phyloP scores from a whole-genome alignment of 2,113 vertebrate species.

The Bubo blakistoni region DNA sequence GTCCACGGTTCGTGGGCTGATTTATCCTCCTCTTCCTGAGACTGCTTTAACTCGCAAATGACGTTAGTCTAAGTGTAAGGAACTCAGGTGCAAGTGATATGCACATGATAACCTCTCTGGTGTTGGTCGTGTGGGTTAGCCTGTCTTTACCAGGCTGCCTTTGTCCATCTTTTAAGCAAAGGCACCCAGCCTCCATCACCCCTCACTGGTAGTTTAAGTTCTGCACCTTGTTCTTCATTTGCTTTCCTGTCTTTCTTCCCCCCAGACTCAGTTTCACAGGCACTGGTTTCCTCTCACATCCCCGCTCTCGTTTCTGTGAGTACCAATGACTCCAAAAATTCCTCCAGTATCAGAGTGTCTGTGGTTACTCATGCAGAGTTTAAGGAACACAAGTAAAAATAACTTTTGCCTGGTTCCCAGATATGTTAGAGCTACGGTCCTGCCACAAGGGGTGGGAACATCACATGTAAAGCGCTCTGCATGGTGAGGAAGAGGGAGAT shows the following conservation, averaged over 20 bases:
- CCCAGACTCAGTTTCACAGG: background rate
- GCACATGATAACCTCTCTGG: accelerated
- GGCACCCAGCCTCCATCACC: background rate
- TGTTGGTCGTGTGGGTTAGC: background rate
- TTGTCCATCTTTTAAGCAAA: background rate
- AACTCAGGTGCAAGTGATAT: background rate
- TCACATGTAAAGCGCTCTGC: background rate
- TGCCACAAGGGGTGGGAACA: background rate
- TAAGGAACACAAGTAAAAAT: background rate
- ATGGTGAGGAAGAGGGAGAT: background rate
- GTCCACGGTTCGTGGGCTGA: background rate
- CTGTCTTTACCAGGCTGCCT: background rate
- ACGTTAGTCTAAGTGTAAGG: background rate
- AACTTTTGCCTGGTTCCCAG: background rate
- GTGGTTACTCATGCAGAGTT: background rate
- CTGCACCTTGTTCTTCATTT: background rate
- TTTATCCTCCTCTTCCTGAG: background rate
- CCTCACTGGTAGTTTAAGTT: background rate
- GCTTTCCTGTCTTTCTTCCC: background rate
- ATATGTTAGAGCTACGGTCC: background rate
- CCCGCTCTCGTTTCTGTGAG: background rate
- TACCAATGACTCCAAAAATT: background rate
- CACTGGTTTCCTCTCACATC: background rate
- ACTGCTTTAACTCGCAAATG: background rate
- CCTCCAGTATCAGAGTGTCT: background rate